Evolutionary conservation across 2,797 vertebrate genomes (phyloP), one percentile per base, ranked within the genome.

Genomic region (Falco naumanni): DNA sequence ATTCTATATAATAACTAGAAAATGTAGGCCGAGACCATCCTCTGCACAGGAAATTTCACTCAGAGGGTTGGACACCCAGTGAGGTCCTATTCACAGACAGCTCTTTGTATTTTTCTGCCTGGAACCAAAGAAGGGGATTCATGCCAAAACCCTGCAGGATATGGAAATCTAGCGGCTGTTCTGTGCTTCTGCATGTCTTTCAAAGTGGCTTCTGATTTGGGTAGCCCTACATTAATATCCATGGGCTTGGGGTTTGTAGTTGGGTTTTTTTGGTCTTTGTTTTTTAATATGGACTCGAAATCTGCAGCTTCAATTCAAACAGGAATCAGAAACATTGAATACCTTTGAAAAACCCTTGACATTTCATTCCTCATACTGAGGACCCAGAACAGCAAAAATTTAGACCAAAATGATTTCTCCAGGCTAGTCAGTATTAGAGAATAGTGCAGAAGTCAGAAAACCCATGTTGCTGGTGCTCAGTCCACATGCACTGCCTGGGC

Each of bases 81-180:
- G 89, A 97, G 92, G 94, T 94, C 96, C 93, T 96, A 97, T 95
- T 97, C 96, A 96, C 87, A 97, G 93, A 95, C 78, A 1, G 89
- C 84, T 87, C 96, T 97, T 92, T 97, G 96, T 96, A 92, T 97
- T 96, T 97, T 96, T 96, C 94, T 95, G 89, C 93, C 92, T 96
- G 93, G 95, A 96, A 95, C 95, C 95, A 96, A 95, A 96, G 92
- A 91, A 96, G 93, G 94, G 95, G 95, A 95, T 96, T 96, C 95
- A 94, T 97, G 94, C 96, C 94, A 95, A 93, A 97, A 96, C 95
- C 84, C 94, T 86, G 96, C 96, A 97, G 93, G 95, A 95, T 95
- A 94, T 97, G 94, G 95, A 95, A 96, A 97, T 96, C 94, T 95
- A 94, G 97, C 34, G 82, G 87, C 90, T 95, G 86, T 80, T 95